Percentiles rank a stretch among this genome's conserved stretches.
Evolutionary conservation across 2,888 invertebrate genomes (phyloP).

Genomic region (Pachliopta kotzebuea): DNA sequence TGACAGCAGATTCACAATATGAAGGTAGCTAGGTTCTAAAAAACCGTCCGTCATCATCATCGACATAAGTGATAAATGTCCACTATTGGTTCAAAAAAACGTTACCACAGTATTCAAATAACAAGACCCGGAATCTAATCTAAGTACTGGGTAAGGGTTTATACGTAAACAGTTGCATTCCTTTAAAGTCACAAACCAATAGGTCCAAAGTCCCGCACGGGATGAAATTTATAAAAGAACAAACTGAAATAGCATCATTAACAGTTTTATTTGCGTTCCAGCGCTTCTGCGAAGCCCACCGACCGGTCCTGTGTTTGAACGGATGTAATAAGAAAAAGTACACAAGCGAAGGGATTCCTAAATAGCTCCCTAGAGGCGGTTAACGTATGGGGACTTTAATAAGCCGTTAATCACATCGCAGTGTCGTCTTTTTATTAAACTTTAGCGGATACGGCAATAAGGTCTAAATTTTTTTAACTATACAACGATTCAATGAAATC

Average conservation of each 20-base stretch:
- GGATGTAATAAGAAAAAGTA: constrained; percentile 24
- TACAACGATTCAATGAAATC: too few relatives aligned
- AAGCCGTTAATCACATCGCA: constrained; percentile 8
- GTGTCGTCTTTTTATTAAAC: neutral
- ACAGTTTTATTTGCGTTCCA: constrained; percentile 25
- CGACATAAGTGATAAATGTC: too few relatives aligned
- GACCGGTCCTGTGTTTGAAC: constrained; percentile 16
- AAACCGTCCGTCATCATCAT: neutral
- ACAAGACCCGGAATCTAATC: too few relatives aligned
- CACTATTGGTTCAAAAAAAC: too few relatives aligned
- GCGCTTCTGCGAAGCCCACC: constrained; percentile 22
- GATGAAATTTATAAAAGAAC: constrained; percentile 14
- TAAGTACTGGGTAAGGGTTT: too few relatives aligned
- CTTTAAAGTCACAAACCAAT: neutral
- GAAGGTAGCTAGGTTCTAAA: neutral
- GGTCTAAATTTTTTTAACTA: too few relatives aligned
- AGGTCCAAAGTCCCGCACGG: neutral
- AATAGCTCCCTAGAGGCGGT: constrained; percentile 15
- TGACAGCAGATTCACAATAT: neutral
- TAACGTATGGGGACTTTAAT: constrained; percentile 1
- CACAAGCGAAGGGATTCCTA: constrained; percentile 20
- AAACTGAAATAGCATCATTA: constrained; percentile 21
- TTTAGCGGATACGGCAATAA: neutral
- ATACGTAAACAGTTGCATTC: too few relatives aligned
- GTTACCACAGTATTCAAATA: too few relatives aligned